phyloP scores from a whole-genome alignment of 2,113 vertebrate species.

The Otocyon megalotis region DNA sequence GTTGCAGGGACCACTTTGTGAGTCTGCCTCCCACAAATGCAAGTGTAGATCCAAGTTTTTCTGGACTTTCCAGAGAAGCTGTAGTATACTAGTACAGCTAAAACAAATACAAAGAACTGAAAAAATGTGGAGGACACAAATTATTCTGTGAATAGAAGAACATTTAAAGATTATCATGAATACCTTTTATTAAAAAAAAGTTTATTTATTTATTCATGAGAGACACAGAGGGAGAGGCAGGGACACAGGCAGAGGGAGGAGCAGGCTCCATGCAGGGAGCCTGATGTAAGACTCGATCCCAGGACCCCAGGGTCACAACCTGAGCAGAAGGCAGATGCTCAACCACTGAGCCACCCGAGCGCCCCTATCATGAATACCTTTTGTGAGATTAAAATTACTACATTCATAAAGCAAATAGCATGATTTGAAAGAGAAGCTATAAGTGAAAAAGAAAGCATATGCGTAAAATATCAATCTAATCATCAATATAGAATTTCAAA shows the following conservation, averaged over 20 bases:
- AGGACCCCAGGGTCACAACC: too few species aligned
- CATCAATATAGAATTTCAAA: background rate
- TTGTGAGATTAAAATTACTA: background rate
- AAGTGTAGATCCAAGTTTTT: background rate
- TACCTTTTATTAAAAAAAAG: background rate
- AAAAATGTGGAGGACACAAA: background rate
- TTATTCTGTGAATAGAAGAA: background rate
- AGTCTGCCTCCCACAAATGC: background rate
- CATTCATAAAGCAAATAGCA: background rate
- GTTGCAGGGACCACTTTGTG: background rate
- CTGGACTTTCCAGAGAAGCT: background rate
- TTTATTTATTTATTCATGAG: too few species aligned
- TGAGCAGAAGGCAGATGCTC: too few species aligned
- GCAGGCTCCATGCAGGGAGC: too few species aligned
- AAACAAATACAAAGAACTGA: background rate
- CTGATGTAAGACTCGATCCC: too few species aligned
- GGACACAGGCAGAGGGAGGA: too few species aligned
- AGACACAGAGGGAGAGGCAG: too few species aligned
- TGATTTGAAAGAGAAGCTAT: background rate
- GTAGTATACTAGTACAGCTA: too few species aligned
- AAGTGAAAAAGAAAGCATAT: background rate
- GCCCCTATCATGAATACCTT: background rate
- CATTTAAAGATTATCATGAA: background rate
- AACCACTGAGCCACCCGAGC: too few species aligned
- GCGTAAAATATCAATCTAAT: background rate